A percentile compares a stretch with the other conserved stretches of the same genome.
These are phyloP conservation scores for Ashinkailepas kermadecensis DNA, from an alignment of 2,888 invertebrate genomes.

Conservation along the genomic window DNA sequence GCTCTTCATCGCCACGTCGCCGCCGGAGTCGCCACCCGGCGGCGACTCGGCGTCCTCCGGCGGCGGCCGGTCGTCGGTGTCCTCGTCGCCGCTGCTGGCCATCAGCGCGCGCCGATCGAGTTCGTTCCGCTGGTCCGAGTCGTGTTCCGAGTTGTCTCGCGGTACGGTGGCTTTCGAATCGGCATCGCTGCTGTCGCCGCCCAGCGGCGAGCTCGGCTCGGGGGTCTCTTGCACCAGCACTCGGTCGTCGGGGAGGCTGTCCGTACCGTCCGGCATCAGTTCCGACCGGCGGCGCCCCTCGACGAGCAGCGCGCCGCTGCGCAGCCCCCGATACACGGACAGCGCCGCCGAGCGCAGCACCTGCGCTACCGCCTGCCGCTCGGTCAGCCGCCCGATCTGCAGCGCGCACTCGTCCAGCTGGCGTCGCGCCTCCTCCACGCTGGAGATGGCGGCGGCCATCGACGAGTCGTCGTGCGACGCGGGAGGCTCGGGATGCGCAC, in stretches of 20 bases:
- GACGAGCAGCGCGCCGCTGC: not conserved
- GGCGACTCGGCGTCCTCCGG: not conserved
- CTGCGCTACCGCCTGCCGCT: not conserved
- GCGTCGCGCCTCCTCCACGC: not conserved
- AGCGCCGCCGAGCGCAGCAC: not conserved
- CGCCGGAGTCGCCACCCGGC: too few relatives aligned
- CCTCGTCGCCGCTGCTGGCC: not conserved
- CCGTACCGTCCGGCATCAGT: not conserved
- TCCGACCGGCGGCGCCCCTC: not conserved
- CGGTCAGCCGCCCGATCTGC: not conserved
- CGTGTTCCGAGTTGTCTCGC: not conserved
- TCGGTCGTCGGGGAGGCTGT: not conserved
- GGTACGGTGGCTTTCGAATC: not conserved
- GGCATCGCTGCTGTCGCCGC: not conserved
- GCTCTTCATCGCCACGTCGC: too few relatives aligned
- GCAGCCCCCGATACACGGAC: not conserved
- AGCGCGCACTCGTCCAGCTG: not conserved
- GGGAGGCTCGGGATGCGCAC: too few relatives aligned
- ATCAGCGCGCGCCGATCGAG: not conserved
- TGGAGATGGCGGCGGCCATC: not conserved
- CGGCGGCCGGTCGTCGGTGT: not conserved
- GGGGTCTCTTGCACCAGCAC: slow-evolving; percentile 1
- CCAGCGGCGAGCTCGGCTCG: not conserved
- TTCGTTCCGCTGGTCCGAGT: not conserved
- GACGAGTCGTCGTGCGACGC: not conserved